A percentile compares a stretch with the other conserved stretches of the same genome.
phyloP scores from a whole-genome alignment of 2,113 vertebrate genomes.

The Cephalophus harveyi region DNA sequence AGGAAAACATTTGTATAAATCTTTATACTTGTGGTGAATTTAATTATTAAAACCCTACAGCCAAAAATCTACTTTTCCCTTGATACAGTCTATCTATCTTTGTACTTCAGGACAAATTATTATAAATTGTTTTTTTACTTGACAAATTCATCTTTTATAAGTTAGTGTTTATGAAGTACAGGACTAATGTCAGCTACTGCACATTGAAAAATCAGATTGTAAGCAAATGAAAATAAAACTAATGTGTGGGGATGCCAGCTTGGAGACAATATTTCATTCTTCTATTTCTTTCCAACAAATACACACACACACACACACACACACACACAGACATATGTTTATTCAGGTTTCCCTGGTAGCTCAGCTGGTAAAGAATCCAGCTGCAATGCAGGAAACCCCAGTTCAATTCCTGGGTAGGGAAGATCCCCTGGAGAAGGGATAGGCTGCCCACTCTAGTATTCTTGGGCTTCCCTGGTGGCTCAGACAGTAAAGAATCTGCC shows the following conservation, averaged over 20 bases:
- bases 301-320: not conserved
- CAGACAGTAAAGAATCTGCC: not conserved
- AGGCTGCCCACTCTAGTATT: not conserved
- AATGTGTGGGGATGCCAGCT: not conserved
- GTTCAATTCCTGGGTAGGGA: not conserved
- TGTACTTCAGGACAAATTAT: not conserved
- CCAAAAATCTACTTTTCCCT: not conserved
- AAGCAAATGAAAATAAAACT: not conserved
- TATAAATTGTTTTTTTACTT: not conserved
- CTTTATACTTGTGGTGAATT: constrained; percentile 8
- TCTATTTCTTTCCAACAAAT: not conserved
- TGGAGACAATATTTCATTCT: not conserved
- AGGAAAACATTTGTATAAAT: not conserved
- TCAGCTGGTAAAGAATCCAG: not conserved
- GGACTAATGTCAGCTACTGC: not conserved
- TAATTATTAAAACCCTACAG: not conserved
- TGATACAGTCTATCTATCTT: not conserved
- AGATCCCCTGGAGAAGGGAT: not conserved
- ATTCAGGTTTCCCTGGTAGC: not conserved
- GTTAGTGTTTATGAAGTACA: not conserved
- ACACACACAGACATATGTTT: not conserved
- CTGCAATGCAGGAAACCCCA: not conserved
- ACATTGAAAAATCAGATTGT: not conserved
- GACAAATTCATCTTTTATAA: not conserved
- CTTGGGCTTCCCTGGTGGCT: not conserved